A percentile compares a stretch with the other conserved stretches of the same genome.
These are phyloP conservation scores for Pectinophora gossypiella DNA, from an alignment of 1,140 invertebrate species.

Conservation along the genomic window DNA sequence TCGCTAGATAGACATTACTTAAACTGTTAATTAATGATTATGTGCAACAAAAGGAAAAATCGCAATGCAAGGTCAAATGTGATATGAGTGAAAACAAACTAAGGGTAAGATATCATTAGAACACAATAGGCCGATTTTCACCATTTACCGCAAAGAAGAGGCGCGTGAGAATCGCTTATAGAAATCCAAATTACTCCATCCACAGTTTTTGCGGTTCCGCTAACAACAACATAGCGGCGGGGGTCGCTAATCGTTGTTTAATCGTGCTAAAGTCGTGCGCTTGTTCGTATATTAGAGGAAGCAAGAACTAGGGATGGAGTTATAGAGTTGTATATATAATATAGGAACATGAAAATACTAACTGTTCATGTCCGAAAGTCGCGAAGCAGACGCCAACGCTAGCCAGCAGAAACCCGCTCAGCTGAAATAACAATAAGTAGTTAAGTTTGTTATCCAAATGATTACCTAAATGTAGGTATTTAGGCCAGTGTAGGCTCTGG, in stretches of 20 bases:
- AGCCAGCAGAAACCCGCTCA: constrained; percentile 61
- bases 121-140: constrained; percentile 60
- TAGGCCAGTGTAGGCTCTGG: no score
- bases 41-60: constrained; percentile 15
- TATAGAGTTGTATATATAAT: constrained; percentile 3
- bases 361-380: constrained; percentile 70
- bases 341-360: constrained; percentile 50
- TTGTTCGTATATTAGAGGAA: background rate
- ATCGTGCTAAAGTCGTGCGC: constrained; percentile 5
- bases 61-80: constrained; percentile 44
- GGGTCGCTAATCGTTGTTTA: constrained; percentile 18
- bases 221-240: background rate
- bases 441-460: constrained; percentile 17
- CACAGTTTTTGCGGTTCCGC: constrained; percentile 32
- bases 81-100: constrained; percentile 41
- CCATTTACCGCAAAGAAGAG: constrained; percentile 57
- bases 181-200: constrained; percentile 48
- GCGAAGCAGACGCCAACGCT: constrained; percentile 61
- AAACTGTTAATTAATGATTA: background rate
- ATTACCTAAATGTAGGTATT: no score
- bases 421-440: constrained; percentile 57
- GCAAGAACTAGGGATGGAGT: constrained; percentile 7
- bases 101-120: constrained; percentile 32
- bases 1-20: no score
- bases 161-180: constrained; percentile 57